Evolutionary conservation across 2,888 invertebrate genomes (phyloP).

Genomic region (Quadroppia sp.): DNA sequence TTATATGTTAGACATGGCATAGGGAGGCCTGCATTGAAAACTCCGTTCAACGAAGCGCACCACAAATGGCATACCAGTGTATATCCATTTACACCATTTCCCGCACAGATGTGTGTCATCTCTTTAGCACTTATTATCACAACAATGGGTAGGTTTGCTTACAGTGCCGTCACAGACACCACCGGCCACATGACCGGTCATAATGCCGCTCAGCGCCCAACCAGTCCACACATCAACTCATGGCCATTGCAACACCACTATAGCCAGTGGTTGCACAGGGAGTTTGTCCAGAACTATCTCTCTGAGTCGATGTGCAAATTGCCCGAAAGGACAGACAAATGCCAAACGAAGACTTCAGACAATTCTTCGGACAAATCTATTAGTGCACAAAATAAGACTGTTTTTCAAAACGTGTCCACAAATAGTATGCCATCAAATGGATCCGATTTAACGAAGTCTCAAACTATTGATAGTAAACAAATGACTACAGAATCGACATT

Average conservation of each 20-base stretch:
- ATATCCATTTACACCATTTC: conserved; percentile 46
- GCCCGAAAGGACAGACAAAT: background rate
- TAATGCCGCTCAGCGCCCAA: background rate
- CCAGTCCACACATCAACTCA: background rate
- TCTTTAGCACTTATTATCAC: conserved; percentile 12
- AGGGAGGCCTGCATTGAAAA: conserved; percentile 41
- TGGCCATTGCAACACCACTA: conserved; percentile 33
- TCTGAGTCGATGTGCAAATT: background rate
- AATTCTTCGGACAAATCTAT: background rate
- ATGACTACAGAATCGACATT: conserved; percentile 8
- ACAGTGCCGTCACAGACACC: background rate
- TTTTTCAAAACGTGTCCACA: background rate
- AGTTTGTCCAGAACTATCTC: conserved; percentile 22
- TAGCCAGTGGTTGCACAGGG: conserved; percentile 38
- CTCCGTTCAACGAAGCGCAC: conserved; percentile 41
- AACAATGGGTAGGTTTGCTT: conserved; percentile 7
- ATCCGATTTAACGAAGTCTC: background rate
- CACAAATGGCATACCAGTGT: conserved; percentile 46
- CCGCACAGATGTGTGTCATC: conserved; percentile 29
- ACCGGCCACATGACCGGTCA: background rate
- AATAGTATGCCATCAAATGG: background rate
- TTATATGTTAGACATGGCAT: conserved; percentile 45
- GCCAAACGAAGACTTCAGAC: background rate
- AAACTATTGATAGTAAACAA: background rate
- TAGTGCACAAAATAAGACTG: conserved; percentile 5